Evolutionary conservation across 1,140 invertebrate species (phyloP).

Genomic region (Drosophila ambigua): DNA sequence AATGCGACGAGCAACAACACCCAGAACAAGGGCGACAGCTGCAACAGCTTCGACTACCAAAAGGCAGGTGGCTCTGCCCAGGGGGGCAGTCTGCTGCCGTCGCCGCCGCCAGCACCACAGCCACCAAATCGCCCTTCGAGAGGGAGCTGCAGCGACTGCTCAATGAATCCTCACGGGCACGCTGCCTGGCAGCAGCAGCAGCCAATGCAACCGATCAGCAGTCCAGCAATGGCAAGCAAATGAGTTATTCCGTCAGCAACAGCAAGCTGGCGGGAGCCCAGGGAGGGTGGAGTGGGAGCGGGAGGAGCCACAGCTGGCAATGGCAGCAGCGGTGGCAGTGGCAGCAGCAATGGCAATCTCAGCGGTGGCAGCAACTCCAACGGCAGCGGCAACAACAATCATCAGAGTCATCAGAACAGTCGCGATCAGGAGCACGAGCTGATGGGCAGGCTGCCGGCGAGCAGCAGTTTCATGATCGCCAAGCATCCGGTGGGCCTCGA

Average conservation of each 20-base stretch:
- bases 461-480: constrained; percentile 81
- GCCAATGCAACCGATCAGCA: constrained; percentile 53
- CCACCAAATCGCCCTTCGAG: constrained; percentile 87
- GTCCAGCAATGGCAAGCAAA: constrained; percentile 69
- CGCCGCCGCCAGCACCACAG: constrained; percentile 2
- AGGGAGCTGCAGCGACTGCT: constrained; percentile 90
- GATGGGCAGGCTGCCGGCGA: constrained; percentile 63
- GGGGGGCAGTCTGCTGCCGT: background rate
- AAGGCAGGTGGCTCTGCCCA: constrained; percentile 54
- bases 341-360: constrained; percentile 76
- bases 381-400: constrained; percentile 76
- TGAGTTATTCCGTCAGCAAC: constrained; percentile 53
- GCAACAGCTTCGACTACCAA: constrained; percentile 87
- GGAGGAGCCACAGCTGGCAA: constrained; percentile 21
- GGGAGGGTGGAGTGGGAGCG: background rate
- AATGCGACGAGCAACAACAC: constrained; percentile 81
- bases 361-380: constrained; percentile 79
- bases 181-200: constrained; percentile 43
- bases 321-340: constrained; percentile 39
- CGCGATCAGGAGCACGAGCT: constrained; percentile 45
- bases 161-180: constrained; percentile 85
- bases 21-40: constrained; percentile 86
- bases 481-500: constrained; percentile 83
- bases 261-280: constrained; percentile 48
- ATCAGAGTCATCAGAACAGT: constrained; percentile 35